These are phyloP conservation scores for Dolichallabes microphthalmus DNA, from an alignment of 2,113 vertebrate species.

Conservation along the genomic window DNA sequence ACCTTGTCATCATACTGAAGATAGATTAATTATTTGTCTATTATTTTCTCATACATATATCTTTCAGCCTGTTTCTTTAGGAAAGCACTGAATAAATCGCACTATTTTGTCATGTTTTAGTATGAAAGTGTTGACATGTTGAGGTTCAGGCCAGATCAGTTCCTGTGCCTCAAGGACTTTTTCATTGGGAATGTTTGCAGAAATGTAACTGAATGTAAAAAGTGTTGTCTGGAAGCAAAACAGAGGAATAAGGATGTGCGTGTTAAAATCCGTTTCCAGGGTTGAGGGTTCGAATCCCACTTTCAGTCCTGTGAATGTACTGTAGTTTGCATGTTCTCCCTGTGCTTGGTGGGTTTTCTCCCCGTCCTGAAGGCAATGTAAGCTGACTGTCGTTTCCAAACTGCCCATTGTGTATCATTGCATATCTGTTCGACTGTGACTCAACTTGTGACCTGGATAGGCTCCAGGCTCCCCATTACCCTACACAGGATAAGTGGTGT, in stretches of 20 bases:
- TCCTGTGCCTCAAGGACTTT: background rate
- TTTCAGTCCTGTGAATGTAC: too few relatives aligned
- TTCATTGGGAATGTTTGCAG: background rate
- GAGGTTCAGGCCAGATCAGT: background rate
- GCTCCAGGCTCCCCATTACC: too few relatives aligned
- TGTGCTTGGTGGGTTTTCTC: too few relatives aligned
- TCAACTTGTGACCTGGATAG: too few relatives aligned
- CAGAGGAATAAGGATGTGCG: background rate
- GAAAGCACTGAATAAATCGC: background rate
- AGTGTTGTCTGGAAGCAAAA: background rate
- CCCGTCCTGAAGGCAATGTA: too few relatives aligned
- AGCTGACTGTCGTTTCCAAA: too few relatives aligned
- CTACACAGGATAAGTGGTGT: too few relatives aligned
- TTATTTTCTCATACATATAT: background rate
- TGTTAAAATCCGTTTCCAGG: background rate
- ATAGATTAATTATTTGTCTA: background rate
- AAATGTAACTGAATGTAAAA: background rate
- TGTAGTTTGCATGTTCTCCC: too few relatives aligned
- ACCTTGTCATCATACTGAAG: slow-evolving; percentile 5
- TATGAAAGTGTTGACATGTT: background rate
- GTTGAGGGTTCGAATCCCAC: too few relatives aligned
- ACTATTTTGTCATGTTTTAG: background rate
- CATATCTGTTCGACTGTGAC: too few relatives aligned
- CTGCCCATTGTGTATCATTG: too few relatives aligned
- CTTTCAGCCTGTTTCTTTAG: background rate